Evolutionary conservation across 2,113 vertebrate genomes (phyloP).

Genomic region (Genyomyrus donnyi): DNA sequence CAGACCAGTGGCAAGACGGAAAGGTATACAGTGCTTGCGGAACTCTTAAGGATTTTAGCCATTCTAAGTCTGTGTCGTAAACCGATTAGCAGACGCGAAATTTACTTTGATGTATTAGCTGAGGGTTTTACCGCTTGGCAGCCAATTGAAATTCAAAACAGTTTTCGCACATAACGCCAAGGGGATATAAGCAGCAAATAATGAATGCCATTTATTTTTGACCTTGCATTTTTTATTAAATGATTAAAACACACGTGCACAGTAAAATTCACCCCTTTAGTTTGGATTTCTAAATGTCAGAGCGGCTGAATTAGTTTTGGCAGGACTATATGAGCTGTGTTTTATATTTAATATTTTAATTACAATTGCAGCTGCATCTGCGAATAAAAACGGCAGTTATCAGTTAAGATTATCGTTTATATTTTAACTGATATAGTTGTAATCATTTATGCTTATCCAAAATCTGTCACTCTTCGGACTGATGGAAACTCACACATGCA

Average conservation of each 20-base stretch:
- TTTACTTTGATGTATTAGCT: slow-evolving; percentile 77
- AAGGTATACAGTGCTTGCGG: slow-evolving; percentile 44
- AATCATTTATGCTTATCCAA: not conserved
- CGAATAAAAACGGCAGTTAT: not conserved
- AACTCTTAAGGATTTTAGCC: slow-evolving; percentile 62
- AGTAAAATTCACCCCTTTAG: slow-evolving; percentile 16
- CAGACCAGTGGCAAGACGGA: slow-evolving; percentile 33
- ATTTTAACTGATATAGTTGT: not conserved
- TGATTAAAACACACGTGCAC: slow-evolving; percentile 59
- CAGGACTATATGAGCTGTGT: not conserved
- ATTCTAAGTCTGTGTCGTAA: slow-evolving; percentile 68
- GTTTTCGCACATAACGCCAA: slow-evolving; percentile 63
- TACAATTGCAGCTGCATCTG: not conserved
- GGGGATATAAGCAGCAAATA: slow-evolving; percentile 67
- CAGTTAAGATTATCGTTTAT: not conserved
- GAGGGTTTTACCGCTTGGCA: slow-evolving; percentile 70
- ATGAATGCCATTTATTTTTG: slow-evolving; percentile 71
- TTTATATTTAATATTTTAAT: not conserved
- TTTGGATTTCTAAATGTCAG: not conserved
- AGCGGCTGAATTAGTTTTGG: not conserved
- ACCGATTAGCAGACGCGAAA: slow-evolving; percentile 73
- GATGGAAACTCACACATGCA: not conserved
- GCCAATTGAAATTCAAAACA: slow-evolving; percentile 76
- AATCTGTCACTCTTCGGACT: not conserved
- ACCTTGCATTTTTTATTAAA: slow-evolving; percentile 63